Base-by-base conservation (phyloP, 2,888 invertebrate genomes). In the Ptilodon capucinus region DNA sequence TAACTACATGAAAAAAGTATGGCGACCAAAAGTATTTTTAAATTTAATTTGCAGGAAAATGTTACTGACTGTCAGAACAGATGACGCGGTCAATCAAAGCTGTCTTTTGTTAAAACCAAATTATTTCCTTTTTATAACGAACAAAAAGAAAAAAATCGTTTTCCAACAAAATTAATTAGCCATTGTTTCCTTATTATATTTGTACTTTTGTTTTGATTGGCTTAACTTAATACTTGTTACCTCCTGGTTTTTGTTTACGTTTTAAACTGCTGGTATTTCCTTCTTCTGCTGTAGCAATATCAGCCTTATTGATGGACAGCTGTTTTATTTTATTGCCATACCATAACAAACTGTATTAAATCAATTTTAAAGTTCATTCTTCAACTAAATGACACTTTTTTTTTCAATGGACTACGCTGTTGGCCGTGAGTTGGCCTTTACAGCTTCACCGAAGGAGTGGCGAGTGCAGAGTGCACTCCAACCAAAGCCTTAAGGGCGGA, bases 151-250 rank as follows among this genome's bases (percentile, higher is more conserved):
- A 63, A 71, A 70, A 60, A 66, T 67, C 55, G 50, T 66, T 69
- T 73, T 74, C 67, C 66, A 64, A 71, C 60, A 71, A 72, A 74
- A 61, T 66, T 74, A 74, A 78, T 76, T 74, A 73, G 60, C 58
- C 60, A 68, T 71, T 74, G 48, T 64, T 54, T 50, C 57, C 44
- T 48, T 51, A 48, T 64, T 62, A 59, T 64, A 53, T 64, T 58
- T 56, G 47, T 51, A 60, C 61, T 53, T 60, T 63, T 60, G 54
- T 56, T 66, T 66, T 60, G 55, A 66, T 70, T 67, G 60, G 53
- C 46, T 64, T 60, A 56, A 46, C 51, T 46, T 51, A 17, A 35
- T 35, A 35, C 38, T 38, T 42, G 43, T 11, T 25, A 38, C 41
- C 48, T 50, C 48, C 23, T 40, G 28, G 32, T 34, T 42, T 42